A percentile compares a stretch with the other conserved stretches of the same genome.
phyloP scores from a whole-genome alignment of 2,113 vertebrate genomes.

The Prunella fulvescens region DNA sequence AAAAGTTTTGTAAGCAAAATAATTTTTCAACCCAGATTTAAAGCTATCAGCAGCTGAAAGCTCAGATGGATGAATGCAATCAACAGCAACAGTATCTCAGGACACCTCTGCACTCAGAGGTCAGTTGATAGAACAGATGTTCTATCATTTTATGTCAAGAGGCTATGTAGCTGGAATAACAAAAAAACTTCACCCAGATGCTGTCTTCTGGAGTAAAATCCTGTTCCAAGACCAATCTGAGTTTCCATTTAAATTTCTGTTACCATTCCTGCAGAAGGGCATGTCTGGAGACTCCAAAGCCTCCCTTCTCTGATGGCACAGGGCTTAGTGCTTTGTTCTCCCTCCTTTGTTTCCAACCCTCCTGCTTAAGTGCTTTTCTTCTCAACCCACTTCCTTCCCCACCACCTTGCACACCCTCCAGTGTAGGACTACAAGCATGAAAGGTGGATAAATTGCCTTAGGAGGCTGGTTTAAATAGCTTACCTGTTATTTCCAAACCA shows the following conservation, averaged over 20 bases:
- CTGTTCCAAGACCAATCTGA: neutral
- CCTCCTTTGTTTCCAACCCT: neutral
- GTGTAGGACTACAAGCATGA: neutral
- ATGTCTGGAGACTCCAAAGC: fast-evolving
- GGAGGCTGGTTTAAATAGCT: neutral
- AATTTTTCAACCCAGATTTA: neutral
- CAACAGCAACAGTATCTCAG: neutral
- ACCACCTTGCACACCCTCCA: neutral
- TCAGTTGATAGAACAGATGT: neutral
- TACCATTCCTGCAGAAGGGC: neutral
- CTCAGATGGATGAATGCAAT: neutral
- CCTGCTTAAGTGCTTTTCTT: neutral
- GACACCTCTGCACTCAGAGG: neutral
- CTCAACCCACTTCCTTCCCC: neutral
- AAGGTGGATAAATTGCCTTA: neutral
- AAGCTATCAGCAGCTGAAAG: neutral
- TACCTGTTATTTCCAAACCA: neutral
- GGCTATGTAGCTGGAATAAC: neutral
- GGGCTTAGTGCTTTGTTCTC: neutral
- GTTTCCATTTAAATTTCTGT: neutral
- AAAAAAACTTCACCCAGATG: neutral
- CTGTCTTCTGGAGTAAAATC: neutral
- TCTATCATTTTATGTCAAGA: neutral
- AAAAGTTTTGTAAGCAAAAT: neutral
- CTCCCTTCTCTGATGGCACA: neutral